Conservation (phyloP, 2,797 vertebrate species). For the Spizella passerina region DNA sequence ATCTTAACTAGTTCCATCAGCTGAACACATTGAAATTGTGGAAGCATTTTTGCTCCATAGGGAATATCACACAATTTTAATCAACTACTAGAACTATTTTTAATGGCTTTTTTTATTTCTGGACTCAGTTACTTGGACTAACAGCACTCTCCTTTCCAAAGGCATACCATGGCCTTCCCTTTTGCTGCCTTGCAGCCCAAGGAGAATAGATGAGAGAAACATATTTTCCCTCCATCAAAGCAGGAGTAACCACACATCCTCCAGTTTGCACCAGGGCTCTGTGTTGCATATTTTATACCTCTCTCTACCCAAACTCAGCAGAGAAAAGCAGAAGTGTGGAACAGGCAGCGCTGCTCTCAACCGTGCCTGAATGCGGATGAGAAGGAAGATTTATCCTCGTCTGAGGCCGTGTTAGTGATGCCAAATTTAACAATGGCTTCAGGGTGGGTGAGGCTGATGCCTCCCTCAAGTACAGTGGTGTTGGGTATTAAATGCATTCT, state of each 20-base stretch:
- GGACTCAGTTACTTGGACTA: background rate
- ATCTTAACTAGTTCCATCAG: rapidly evolving
- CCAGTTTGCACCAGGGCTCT: background rate
- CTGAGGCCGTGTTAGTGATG: background rate
- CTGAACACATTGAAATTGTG: background rate
- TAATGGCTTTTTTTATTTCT: background rate
- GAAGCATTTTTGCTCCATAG: background rate
- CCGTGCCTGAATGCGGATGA: rapidly evolving
- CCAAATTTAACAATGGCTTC: background rate
- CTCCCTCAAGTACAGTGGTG: background rate
- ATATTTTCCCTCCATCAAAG: slow-evolving; percentile 2
- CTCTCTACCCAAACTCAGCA: background rate
- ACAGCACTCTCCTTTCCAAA: background rate
- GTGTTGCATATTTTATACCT: background rate
- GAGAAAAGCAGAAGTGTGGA: background rate
- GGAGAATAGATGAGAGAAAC: background rate
- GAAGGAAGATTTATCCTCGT: background rate
- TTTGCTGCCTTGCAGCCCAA: background rate
- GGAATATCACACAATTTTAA: background rate
- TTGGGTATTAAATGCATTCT: background rate
- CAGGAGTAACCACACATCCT: background rate
- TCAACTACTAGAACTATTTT: background rate
- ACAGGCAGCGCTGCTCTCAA: background rate
- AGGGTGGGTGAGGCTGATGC: background rate
- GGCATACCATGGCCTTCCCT: rapidly evolving